A percentile compares a stretch with the other conserved stretches of the same genome.
These are phyloP conservation scores for Ormyrus pomaceus DNA, from an alignment of 2,888 invertebrate genomes.

Conservation along the genomic window DNA sequence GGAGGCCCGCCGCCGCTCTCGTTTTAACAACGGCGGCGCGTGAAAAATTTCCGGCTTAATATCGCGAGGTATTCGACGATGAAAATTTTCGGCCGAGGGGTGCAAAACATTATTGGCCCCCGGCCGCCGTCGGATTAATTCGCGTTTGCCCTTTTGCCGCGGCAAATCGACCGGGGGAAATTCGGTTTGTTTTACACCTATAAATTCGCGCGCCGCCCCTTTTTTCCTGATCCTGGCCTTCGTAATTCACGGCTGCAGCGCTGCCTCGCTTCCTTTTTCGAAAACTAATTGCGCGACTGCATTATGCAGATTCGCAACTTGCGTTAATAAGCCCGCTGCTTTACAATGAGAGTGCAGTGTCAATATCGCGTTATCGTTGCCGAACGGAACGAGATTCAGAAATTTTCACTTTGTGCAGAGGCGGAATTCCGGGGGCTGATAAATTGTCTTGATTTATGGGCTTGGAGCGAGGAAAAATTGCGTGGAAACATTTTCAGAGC, in stretches of 20 bases:
- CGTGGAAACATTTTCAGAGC: too few relatives aligned
- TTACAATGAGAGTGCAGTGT: background rate
- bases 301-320: conserved; percentile 4
- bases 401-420: too few relatives aligned
- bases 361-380: background rate
- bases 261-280: background rate
- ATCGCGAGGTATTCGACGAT: conserved; percentile 30
- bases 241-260: background rate
- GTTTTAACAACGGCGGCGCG: background rate
- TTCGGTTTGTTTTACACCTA: conserved; percentile 33
- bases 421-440: too few relatives aligned
- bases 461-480: too few relatives aligned
- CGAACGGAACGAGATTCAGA: too few relatives aligned
- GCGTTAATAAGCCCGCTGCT: background rate
- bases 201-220: background rate
- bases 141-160: conserved; percentile 14
- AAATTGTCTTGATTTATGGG: too few relatives aligned
- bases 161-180: conserved; percentile 19
- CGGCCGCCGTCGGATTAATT: conserved; percentile 23
- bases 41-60: conserved; percentile 35
- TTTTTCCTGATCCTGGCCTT: background rate
- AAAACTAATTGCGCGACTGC: background rate
- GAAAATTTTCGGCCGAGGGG: conserved; percentile 22
- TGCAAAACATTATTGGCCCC: conserved; percentile 13
- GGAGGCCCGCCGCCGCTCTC: too few relatives aligned